Evolutionary conservation across 2,888 invertebrate genomes (phyloP), one percentile per base, ranked within the genome.

Genomic region (Cinara cedri): DNA sequence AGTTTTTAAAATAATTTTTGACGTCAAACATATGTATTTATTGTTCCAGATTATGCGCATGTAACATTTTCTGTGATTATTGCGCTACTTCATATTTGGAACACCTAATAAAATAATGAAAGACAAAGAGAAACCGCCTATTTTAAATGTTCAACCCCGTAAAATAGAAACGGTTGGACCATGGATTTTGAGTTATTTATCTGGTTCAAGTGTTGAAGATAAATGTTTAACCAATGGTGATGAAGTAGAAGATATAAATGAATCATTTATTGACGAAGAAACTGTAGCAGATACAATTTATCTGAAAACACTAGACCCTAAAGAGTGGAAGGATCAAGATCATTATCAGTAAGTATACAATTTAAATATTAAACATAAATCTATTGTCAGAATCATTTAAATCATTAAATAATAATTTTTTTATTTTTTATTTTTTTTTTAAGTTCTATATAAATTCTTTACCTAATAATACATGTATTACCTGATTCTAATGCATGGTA

Each of bases 301-400:
- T 86, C 88, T 98, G 82, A 89, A 93, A 83, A 94, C 94, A 81
- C 87, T 98, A 82, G 95, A 98, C 87, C 98, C 98, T 3, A 96
- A 94, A 86, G 94, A 96, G 84, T 98, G 97, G 97, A 98, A 97
- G 76, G 82, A 83, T 72, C 84, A 84, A 80, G 84, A 84, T 80
- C 84, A 84, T 82, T 84, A 78, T 49, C 76, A 68, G 76, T 78
- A 68, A 68, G 13, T 70, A 83, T 78, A 81, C 81, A 21, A 83
- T 72, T 13, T 49, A 16, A 16, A 26, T 19, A 49, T 62, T 49
- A 19, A 60, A 1, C 19, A 19, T n/a, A n/a, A n/a, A n/a, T n/a
- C n/a, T 1, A 26, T 26, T 34, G 6, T 34, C 6, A 34, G 34
- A 34, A n/a, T 19, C 49, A 11, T 11, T 0, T 1, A 44, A 57